Conservation (phyloP, 2,888 invertebrate species). For the Melitaea athalia region DNA sequence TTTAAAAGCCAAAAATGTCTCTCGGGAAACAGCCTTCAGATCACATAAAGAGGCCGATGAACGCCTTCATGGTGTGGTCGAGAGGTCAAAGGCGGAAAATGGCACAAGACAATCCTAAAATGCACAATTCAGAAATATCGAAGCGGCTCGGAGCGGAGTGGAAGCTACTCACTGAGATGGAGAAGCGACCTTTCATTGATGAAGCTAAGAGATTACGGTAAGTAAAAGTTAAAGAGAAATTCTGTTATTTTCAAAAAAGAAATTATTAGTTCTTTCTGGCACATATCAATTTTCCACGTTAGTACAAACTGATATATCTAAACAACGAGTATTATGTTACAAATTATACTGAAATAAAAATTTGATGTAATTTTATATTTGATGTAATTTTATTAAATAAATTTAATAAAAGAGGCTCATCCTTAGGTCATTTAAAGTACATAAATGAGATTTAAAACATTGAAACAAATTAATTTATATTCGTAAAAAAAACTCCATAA, state of each 20-base stretch:
- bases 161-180: constrained; percentile 92
- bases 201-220: constrained; percentile 94
- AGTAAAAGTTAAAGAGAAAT: constrained; percentile 47
- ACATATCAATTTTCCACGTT: neutral
- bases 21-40: constrained; percentile 79
- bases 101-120: constrained; percentile 96
- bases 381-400: no score
- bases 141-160: constrained; percentile 94
- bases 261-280: neutral
- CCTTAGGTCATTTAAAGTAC: no score
- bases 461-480: no score
- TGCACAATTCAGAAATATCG: constrained; percentile 96
- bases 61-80: constrained; percentile 97
- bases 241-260: neutral
- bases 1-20: constrained; percentile 57
- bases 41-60: constrained; percentile 97
- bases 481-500: no score
- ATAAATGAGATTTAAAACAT: no score
- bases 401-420: no score
- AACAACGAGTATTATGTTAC: no score
- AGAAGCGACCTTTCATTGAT: constrained; percentile 94
- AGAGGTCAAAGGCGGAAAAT: constrained; percentile 93
- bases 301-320: no score
- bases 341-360: no score
- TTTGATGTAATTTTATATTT: no score